A percentile compares a stretch with the other conserved stretches of the same genome.
Evolutionary conservation across 2,797 vertebrate species (phyloP).

Genomic region (Clarias platycephalus): DNA sequence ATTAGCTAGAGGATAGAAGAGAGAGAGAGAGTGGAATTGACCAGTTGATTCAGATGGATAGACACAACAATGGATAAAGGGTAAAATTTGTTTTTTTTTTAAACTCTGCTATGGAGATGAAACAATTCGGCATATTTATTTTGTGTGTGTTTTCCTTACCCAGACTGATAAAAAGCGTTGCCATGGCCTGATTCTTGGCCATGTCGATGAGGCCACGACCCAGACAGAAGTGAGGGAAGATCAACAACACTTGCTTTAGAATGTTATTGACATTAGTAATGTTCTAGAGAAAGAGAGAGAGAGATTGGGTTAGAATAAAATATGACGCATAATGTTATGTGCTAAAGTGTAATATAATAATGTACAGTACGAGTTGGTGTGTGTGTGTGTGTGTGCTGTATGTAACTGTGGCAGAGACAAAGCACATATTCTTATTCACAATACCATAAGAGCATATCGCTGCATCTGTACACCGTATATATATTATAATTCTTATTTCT

Average conservation of each 20-base stretch:
- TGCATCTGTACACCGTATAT: constrained; percentile 14
- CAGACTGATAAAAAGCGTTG: constrained; percentile 82
- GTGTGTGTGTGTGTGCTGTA: neutral
- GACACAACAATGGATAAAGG: neutral
- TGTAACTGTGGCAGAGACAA: constrained; percentile 1
- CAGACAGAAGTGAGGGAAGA: constrained; percentile 97
- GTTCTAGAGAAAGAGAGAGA: constrained; percentile 69
- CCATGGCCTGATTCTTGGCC: constrained; percentile 96
- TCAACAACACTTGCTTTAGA: constrained; percentile 89
- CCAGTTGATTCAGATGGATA: no score
- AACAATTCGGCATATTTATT: neutral
- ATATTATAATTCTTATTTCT: neutral
- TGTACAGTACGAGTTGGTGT: neutral
- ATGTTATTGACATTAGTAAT: constrained; percentile 87
- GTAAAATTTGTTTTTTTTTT: no score
- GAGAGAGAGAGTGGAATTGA: neutral
- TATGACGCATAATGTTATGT: neutral
- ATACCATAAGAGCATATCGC: neutral
- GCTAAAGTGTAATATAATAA: neutral
- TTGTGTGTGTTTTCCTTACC: constrained; percentile 72
- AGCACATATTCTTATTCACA: neutral
- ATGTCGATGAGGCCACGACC: constrained; percentile 96
- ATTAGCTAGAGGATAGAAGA: neutral
- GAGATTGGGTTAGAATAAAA: neutral
- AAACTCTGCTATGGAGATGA: no score